Evolutionary conservation across 2,888 invertebrate species (phyloP).

Genomic region (Pteria penguin): DNA sequence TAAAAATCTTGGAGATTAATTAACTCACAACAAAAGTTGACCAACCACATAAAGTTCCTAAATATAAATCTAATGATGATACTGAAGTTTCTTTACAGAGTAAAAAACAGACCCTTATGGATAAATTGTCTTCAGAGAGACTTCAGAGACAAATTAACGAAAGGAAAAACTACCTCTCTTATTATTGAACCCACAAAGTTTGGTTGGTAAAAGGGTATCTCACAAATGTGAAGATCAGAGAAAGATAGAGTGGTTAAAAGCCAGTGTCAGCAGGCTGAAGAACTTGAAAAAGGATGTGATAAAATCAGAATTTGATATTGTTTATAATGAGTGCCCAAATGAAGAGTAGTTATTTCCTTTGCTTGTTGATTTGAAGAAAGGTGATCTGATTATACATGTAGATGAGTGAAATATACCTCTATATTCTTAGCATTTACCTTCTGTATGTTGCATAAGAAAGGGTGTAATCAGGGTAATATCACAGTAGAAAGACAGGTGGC

Average conservation of each 20-base stretch:
- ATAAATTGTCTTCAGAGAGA: not conserved
- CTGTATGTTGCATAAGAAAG: too few species aligned
- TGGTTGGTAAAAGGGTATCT: not conserved
- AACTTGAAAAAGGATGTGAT: not conserved
- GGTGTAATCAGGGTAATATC: too few species aligned
- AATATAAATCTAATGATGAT: not conserved
- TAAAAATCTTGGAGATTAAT: not conserved
- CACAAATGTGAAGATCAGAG: conserved; percentile 5
- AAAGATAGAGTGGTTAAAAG: not conserved
- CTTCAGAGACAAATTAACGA: not conserved
- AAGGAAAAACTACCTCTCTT: not conserved
- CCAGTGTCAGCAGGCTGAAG: not conserved
- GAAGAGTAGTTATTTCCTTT: not conserved
- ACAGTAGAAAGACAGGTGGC: too few species aligned
- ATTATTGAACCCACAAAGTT: not conserved
- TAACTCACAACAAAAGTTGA: not conserved
- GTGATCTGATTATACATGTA: not conserved
- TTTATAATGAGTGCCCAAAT: too few species aligned
- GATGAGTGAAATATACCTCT: too few species aligned
- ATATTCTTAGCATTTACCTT: too few species aligned
- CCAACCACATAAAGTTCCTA: not conserved
- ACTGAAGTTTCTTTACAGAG: not conserved
- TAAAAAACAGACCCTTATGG: not conserved
- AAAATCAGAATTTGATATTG: conserved; percentile 9
- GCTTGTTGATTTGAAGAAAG: conserved; percentile 1